A percentile compares a stretch with the other conserved stretches of the same genome.
Conservation (phyloP, 2,113 vertebrate genomes). For the Trachemys scripta region DNA sequence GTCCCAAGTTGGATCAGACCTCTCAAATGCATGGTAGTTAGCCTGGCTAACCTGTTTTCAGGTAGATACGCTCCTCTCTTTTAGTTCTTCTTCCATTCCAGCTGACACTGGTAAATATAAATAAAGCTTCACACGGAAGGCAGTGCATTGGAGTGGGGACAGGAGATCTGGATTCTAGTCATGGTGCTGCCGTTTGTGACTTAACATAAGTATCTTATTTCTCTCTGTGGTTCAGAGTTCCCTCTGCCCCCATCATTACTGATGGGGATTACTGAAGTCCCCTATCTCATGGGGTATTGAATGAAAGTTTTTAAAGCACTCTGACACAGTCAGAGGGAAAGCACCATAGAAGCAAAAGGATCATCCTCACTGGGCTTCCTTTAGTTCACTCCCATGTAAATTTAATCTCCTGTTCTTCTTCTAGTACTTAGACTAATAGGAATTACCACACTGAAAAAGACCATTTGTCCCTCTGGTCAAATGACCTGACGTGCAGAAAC, state of each 20-base stretch:
- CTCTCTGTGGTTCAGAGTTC: neutral
- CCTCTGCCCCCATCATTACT: neutral
- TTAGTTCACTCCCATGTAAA: neutral
- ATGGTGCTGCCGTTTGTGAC: neutral
- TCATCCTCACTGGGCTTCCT: neutral
- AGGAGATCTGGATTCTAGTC: constrained; percentile 12
- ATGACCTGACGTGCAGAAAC: neutral
- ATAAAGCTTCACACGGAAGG: neutral
- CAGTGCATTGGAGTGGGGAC: neutral
- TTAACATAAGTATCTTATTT: constrained; percentile 1
- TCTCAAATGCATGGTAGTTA: neutral
- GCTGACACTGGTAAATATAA: neutral
- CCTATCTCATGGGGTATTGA: neutral
- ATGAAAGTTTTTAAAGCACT: neutral
- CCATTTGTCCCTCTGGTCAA: neutral
- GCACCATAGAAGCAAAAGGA: neutral
- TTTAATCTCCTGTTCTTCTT: neutral
- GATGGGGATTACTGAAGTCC: neutral
- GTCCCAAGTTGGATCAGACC: neutral
- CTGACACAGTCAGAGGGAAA: neutral
- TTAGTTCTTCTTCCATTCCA: neutral
- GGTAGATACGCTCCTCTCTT: constrained; percentile 15
- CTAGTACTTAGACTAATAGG: neutral
- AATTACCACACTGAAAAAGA: neutral
- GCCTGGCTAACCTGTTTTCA: neutral